Base-by-base conservation (phyloP, 1,140 invertebrate species). In the Stenopsyche tienmushanensis region DNA sequence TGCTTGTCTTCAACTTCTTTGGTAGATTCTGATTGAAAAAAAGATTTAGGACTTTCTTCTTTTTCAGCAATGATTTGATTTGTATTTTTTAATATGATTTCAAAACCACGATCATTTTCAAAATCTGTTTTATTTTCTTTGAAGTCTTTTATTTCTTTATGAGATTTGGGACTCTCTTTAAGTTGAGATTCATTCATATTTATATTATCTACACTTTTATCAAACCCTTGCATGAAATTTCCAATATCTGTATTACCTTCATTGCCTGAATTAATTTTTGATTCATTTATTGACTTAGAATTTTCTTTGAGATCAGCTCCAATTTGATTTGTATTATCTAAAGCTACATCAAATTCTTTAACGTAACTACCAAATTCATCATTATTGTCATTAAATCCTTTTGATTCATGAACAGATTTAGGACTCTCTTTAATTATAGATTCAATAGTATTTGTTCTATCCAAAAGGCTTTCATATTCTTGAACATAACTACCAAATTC, bases 381-480 rank as follows among this genome's bases (percentile, higher is more conserved):
- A 34, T 34, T 49, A 10, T 72, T 68, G 1, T 65, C 64, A 1
- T 62, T 34, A 39, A n/a, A n/a, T n/a, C n/a, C 25, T n/a, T 15
- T 17, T 47, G 45, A 15, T 18, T 47, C 42, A 42, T n/a, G 5
- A 5, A 17, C 26, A 2, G 42, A 25, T 26, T 13, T 5, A 21
- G 25, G 18, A 59, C 41, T 9, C 17, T 49, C 45, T 7, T 9
- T 20, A 9, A 9, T 20, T 9, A 7, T 17, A 20, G 45, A n/a
- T 39, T 39, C 34, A n/a, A 39, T 39, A 50, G 62, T 54, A 54
- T 68, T 68, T 1, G 62, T 65, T 60, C 62, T 68, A 53, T 59
- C 66, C 53, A 68, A 65, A 1, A 65, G 47, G n/a, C 65, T 55
- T 54, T 68, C 62, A 49, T 59, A 68, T 55, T 65, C 66, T 53